Conservation (phyloP, 2,797 vertebrate species). For the Chelmon rostratus region DNA sequence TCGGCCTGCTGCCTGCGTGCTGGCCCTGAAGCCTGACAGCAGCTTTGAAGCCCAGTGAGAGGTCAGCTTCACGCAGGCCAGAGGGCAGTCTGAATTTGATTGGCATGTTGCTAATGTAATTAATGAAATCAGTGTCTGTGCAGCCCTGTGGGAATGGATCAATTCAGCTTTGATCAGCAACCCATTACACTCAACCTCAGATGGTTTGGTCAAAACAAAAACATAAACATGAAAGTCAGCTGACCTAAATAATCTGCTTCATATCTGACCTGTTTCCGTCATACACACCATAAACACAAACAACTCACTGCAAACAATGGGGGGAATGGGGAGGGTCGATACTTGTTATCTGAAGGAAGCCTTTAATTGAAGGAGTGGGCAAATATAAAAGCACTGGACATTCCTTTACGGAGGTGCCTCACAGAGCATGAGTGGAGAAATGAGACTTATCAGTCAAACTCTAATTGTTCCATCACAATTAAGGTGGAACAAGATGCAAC, state of each 20-base stretch:
- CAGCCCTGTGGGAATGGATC: constrained; percentile 44
- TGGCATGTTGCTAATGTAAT: constrained; percentile 46
- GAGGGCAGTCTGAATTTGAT: constrained; percentile 31
- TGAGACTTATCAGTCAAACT: neutral
- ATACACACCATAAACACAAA: neutral
- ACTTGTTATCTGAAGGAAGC: neutral
- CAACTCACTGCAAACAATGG: neutral
- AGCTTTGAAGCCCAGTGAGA: constrained; percentile 35
- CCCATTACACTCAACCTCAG: neutral
- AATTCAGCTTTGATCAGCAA: constrained; percentile 49
- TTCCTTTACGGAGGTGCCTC: neutral
- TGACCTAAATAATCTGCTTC: constrained; percentile 45
- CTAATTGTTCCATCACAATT: neutral
- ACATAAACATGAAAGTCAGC: neutral
- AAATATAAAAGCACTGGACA: neutral
- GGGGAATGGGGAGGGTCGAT: neutral
- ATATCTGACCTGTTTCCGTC: constrained; percentile 23
- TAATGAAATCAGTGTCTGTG: constrained; percentile 50
- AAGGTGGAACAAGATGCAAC: neutral
- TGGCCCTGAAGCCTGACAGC: neutral
- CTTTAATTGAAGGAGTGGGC: rapidly evolving
- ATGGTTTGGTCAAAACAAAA: neutral
- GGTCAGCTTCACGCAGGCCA: constrained; percentile 28
- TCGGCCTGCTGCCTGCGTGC: constrained; percentile 7
- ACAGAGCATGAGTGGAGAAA: neutral